Percentiles rank a stretch among this genome's conserved stretches.
Conservation (phyloP, 2,113 vertebrate species). For the Xiphophorus maculatus region DNA sequence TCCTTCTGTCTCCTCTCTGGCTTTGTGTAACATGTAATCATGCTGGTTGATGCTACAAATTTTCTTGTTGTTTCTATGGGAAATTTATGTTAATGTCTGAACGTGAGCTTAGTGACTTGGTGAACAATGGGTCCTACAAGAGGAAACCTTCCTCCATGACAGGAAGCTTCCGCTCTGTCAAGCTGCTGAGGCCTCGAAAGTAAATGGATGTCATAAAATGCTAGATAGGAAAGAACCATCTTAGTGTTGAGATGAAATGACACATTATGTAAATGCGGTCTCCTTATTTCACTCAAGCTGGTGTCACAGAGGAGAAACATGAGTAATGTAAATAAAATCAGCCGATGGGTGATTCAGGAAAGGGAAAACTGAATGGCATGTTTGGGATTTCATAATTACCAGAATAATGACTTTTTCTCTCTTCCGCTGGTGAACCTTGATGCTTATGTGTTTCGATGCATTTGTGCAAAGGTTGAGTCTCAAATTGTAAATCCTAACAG, state of each 20-base stretch:
- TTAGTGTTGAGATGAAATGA: constrained; percentile 50
- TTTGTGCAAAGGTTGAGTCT: background rate
- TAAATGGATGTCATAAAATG: constrained; percentile 38
- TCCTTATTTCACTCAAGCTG: constrained; percentile 29
- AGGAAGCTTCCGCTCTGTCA: background rate
- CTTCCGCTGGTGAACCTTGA: constrained; percentile 13
- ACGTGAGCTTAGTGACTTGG: too few species aligned
- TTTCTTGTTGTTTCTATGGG: too few species aligned
- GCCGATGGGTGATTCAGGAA: constrained; percentile 18
- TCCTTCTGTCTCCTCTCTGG: too few species aligned
- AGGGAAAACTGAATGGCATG: constrained; percentile 41
- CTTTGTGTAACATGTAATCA: too few species aligned
- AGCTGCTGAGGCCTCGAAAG: constrained; percentile 2
- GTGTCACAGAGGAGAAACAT: constrained; percentile 42
- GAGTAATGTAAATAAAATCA: constrained; percentile 50
- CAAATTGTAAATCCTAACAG: background rate
- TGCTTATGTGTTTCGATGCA: constrained; percentile 7
- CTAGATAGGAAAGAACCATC: constrained; percentile 36
- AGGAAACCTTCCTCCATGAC: background rate
- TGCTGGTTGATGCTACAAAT: too few species aligned
- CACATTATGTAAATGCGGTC: constrained; percentile 56
- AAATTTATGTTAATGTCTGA: too few species aligned
- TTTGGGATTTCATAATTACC: constrained; percentile 57
- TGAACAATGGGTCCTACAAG: too few species aligned
- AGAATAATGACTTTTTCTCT: constrained; percentile 31